Evolutionary conservation across 2,797 vertebrate genomes (phyloP), one percentile per base, ranked within the genome.

Genomic region (Chloroceryle amazona): DNA sequence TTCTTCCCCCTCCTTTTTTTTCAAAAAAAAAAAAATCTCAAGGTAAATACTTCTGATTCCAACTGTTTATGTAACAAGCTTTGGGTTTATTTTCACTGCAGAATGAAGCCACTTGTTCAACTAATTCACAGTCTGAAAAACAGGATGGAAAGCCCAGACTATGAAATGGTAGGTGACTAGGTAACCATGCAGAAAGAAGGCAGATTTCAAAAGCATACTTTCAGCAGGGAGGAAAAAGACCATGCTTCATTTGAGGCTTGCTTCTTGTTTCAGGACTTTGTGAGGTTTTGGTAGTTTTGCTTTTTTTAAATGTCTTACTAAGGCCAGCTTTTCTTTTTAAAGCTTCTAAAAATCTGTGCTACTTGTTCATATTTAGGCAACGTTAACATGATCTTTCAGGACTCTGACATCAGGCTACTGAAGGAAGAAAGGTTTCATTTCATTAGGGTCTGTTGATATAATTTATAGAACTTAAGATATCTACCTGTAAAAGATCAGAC

Each of bases 41-140:
- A 29, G 13, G 9, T 79, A 57, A 83, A 49, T 41, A 6, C 13
- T 11, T 66, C 13, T 76, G 21, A 63, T 92, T 93, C 17, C 17
- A 73, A 0, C 37, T 67, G 31, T 63, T 76, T 28, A 41, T 55
- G 15, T 92, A 71, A 90, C 9, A 44, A 67, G 31, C 60, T 67
- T 55, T 80, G 13, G 16, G 18, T 96, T 78, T 88, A 13, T 86
- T 92, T 95, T 86, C 42, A 72, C 13, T 98, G 57, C 97, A 99
- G 99, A 92, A 99, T 99, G 99, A 97, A 98, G 61, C 97, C 98
- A 51, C 97, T 99, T 37, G 51, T 95, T 72, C 98, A 94, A 9
- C 98, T 99, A 89, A 98, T 99, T 90, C 98, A 97, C 90, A 99
- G 99, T 98, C 97, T 99, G 96, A 99, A 99, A 98, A 97, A 92